Evolutionary conservation across 2,797 vertebrate genomes (phyloP), one percentile per base, ranked within the genome.

Genomic region (Chaunax sp.): DNA sequence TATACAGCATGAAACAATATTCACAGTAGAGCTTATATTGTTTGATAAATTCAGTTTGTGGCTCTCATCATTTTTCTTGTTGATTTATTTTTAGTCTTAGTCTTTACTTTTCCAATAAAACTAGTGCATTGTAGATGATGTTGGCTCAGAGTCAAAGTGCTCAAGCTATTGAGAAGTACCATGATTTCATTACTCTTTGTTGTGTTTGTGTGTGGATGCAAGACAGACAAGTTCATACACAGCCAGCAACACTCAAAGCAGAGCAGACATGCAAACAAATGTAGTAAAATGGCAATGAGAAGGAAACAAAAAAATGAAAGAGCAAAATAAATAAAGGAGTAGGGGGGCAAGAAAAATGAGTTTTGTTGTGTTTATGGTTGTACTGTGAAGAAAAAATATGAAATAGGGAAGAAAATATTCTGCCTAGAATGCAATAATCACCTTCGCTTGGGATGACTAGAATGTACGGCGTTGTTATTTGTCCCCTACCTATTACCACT

Each of bases 371-470:
- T 86, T 86, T 5, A 85, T 88, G 83, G 80, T 75, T 72, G 35
- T 77, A 63, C 62, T 55, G 76, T 77, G 84, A 89, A 81, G 80
- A 35, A 75, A 74, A 84, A 80, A 46, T 70, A 76, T 44, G 86
- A 89, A 77, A 90, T 69, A 59, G 81, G 84, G 88, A 92, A 88
- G 81, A 89, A 92, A 86, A 80, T 84, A 88, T 69, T 92, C 87
- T 91, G 92, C 87, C 91, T 91, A 90, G 86, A 80, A 89, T 93
- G 89, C 94, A 93, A 95, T 96, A 97, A 96, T 98, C 97, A 98
- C 96, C 96, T 98, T 97, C 96, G 94, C 95, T 97, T 91, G 96
- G 95, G 94, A 97, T 95, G 95, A 93, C 95, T 96, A 97, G 94
- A 65, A 94, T 96, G 93, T 95, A 96, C 91, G 94, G 89, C 86